Conservation (phyloP, 2,888 invertebrate genomes). For the Unio delphinus region DNA sequence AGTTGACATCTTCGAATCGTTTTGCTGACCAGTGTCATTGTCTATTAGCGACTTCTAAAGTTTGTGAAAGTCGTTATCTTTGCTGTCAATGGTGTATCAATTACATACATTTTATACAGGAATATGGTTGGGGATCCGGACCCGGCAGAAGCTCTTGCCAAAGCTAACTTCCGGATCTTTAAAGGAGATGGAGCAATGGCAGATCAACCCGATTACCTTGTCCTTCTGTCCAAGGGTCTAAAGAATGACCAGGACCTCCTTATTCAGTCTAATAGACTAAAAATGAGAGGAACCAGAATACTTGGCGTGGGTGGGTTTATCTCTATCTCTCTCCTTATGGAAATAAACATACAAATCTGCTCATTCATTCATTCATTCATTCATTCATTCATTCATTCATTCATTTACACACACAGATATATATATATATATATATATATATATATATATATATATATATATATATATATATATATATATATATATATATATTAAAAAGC, state of each 20-base stretch:
- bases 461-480: no score
- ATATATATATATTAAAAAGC: no score
- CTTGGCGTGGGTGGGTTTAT: conserved; percentile 50
- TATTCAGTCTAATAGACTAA: conserved; percentile 51
- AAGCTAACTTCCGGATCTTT: conserved; percentile 49
- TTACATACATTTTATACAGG: conserved; percentile 22
- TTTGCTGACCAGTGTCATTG: background rate
- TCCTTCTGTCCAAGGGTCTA: conserved; percentile 57
- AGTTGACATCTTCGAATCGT: no score
- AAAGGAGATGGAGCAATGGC: conserved; percentile 36
- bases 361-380: no score
- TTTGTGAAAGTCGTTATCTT: background rate
- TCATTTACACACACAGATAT: no score
- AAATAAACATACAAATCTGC: no score
- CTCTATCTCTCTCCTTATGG: background rate
- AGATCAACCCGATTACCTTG: conserved; percentile 52
- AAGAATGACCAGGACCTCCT: conserved; percentile 35
- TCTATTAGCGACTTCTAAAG: background rate
- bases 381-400: no score
- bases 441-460: no score
- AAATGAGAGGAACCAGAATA: conserved; percentile 49
- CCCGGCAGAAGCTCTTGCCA: conserved; percentile 49
- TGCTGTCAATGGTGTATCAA: background rate
- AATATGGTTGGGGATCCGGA: conserved; percentile 51
- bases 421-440: no score